phyloP scores from a whole-genome alignment of 1,140 invertebrate genomes.

The Pachypsylla venusta region DNA sequence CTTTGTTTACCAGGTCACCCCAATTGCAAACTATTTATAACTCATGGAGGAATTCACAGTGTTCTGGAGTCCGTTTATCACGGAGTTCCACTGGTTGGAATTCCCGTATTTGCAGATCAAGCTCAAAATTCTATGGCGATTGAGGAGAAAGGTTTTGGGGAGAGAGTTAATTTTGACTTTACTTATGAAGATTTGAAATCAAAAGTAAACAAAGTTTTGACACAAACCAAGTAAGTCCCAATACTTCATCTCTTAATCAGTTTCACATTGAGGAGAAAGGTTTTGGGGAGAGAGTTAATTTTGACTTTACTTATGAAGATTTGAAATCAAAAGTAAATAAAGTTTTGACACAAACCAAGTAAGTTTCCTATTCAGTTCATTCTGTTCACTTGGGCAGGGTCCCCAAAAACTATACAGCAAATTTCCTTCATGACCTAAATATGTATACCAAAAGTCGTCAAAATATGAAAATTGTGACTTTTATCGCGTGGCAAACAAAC shows the following conservation, averaged over 20 bases:
- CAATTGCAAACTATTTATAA: slow-evolving; percentile 36
- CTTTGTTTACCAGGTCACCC: slow-evolving; percentile 34
- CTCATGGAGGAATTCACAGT: slow-evolving; percentile 40
- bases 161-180: neutral
- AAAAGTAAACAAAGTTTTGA: neutral
- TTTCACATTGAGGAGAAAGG: slow-evolving; percentile 2
- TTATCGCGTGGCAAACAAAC: too few species aligned
- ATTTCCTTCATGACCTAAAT: too few species aligned
- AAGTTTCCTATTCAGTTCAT: too few species aligned
- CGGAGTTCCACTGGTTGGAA: slow-evolving; percentile 35
- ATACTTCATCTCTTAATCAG: too few species aligned
- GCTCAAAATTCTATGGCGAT: slow-evolving; percentile 5
- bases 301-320: slow-evolving; percentile 1
- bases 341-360: slow-evolving; percentile 2
- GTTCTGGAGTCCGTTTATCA: slow-evolving; percentile 35
- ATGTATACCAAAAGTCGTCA: too few species aligned
- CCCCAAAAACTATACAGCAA: too few species aligned
- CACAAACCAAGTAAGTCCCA: slow-evolving; percentile 9
- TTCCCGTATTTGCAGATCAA: slow-evolving; percentile 35
- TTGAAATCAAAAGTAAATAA: slow-evolving; percentile 1
- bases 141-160: slow-evolving; percentile 4
- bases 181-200: slow-evolving; percentile 5
- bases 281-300: neutral
- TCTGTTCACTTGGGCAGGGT: too few species aligned
- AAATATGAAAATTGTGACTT: too few species aligned